These are phyloP conservation scores for Arctocebus calabarensis DNA, from an alignment of 2,797 vertebrate species.

Conservation along the genomic window DNA sequence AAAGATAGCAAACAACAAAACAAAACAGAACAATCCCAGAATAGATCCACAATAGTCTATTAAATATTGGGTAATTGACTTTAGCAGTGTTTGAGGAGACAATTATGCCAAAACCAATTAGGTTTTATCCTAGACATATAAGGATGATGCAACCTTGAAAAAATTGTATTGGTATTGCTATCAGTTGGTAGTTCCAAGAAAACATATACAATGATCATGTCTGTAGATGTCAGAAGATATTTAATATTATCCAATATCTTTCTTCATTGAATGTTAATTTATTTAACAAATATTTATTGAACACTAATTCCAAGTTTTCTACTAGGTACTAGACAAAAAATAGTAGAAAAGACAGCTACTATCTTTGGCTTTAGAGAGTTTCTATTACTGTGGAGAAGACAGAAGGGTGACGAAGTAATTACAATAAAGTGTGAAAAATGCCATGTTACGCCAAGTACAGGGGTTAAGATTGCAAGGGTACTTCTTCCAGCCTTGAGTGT, in stretches of 20 bases:
- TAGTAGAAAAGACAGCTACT: background rate
- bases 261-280: background rate
- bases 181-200: background rate
- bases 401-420: background rate
- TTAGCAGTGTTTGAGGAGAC: background rate
- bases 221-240: background rate
- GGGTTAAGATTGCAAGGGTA: background rate
- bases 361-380: background rate
- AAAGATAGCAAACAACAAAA: background rate
- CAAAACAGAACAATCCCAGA: background rate
- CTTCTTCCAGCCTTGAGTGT: background rate
- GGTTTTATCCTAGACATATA: background rate
- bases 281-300: slow-evolving; percentile 45
- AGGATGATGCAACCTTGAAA: background rate
- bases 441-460: background rate
- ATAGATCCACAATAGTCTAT: background rate
- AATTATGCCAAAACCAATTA: background rate
- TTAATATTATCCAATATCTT: background rate
- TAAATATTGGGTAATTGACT: slow-evolving; percentile 5
- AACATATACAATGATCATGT: background rate
- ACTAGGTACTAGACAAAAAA: background rate
- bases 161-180: background rate
- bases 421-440: background rate
- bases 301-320: background rate
- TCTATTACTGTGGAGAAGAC: background rate